Evolutionary conservation across 2,797 vertebrate genomes (phyloP).

Genomic region (Morelia viridis): DNA sequence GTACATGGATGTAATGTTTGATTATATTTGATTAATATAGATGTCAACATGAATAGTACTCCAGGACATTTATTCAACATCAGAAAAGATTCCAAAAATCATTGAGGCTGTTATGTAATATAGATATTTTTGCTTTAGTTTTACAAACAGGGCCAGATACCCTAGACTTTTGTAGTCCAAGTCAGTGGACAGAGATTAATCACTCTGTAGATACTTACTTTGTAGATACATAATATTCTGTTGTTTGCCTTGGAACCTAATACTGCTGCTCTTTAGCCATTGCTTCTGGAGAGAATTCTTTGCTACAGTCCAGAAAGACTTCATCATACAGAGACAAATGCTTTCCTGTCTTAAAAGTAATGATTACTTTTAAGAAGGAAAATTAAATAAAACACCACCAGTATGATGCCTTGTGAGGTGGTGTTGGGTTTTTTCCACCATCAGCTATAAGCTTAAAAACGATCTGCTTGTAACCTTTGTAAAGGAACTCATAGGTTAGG

Average conservation of each 20-base stretch:
- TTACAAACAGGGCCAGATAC: background rate
- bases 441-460: background rate
- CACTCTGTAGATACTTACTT: background rate
- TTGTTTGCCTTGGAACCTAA: background rate
- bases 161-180: background rate
- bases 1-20: background rate
- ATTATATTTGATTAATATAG: background rate
- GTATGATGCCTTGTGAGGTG: background rate
- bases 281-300: background rate
- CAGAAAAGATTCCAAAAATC: background rate
- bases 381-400: background rate
- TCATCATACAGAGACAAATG: background rate
- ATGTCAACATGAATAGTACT: background rate
- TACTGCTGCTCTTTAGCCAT: background rate
- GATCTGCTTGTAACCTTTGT: background rate
- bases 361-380: background rate
- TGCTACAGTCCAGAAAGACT: background rate
- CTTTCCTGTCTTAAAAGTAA: background rate
- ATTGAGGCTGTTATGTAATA: background rate
- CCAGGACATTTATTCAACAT: background rate
- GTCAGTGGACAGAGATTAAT: background rate
- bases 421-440: background rate
- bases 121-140: background rate
- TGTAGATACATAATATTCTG: background rate
- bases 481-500: background rate